Percentiles rank a stretch among this genome's conserved stretches.
Conservation (phyloP, 2,888 invertebrate genomes). For the Carabus problematicus region DNA sequence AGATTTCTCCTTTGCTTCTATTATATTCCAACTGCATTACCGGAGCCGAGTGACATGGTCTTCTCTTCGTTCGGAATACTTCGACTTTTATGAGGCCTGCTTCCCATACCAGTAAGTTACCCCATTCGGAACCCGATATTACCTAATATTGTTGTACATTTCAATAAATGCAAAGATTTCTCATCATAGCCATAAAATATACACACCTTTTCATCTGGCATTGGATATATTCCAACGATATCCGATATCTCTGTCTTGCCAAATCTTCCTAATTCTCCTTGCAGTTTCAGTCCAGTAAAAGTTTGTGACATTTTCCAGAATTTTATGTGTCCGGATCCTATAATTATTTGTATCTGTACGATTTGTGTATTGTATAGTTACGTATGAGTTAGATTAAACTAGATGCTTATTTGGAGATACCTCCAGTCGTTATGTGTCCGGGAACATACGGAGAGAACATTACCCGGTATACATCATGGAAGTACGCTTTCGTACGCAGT, state of each 20-base stretch:
- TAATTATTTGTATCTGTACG: conserved; percentile 45
- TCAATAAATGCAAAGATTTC: background rate
- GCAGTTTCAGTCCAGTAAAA: conserved; percentile 89
- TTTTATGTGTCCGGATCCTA: conserved; percentile 79
- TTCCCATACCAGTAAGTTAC: conserved; percentile 91
- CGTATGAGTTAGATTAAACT: too few species aligned
- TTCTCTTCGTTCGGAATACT: conserved; percentile 74
- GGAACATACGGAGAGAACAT: conserved; percentile 83
- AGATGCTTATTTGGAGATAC: conserved; percentile 54
- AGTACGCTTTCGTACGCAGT: conserved; percentile 81
- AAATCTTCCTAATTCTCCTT: conserved; percentile 88
- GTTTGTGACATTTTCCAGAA: conserved; percentile 94
- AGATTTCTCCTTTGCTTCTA: conserved; percentile 54
- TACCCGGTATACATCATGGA: conserved; percentile 79
- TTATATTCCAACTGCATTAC: conserved; percentile 68
- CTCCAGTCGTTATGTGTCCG: conserved; percentile 80
- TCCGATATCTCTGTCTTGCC: conserved; percentile 93
- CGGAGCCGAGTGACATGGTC: conserved; percentile 77
- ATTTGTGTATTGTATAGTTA: background rate
- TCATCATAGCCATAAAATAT: background rate
- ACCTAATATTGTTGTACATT: conserved; percentile 62
- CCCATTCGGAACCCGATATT: conserved; percentile 88
- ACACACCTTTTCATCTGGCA: conserved; percentile 83
- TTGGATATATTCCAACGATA: conserved; percentile 81
- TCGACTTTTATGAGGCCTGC: conserved; percentile 87